Evolutionary conservation across 1,140 invertebrate species (phyloP), one percentile per base, ranked within the genome.

Genomic region (Muscidifurax raptorellus): DNA sequence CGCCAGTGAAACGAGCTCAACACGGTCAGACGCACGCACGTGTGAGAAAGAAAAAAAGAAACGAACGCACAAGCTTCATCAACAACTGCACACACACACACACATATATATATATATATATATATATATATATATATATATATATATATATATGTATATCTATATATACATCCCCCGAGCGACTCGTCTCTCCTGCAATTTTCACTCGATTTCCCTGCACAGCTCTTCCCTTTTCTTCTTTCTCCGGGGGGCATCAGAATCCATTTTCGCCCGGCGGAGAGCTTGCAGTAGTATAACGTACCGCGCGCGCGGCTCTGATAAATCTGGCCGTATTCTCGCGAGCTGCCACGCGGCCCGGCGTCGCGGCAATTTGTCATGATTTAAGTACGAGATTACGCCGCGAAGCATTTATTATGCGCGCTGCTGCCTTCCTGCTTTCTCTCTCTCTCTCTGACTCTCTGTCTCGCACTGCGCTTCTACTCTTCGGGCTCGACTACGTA

Each of bases 291-390:
- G 52, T 59, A 4, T 59, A 59, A 59, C 52, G 52, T 59, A 59
- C 52, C 52, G 22, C 74, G 36, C 72, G 36, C 18, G 78, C 59
- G 10, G 25, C 80, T 27, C 80, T 81, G 80, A 81, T 81, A 81
- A 81, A 81, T 81, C 67, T 81, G 80, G 47, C 44, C 44, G 59
- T 80, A 67, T 47, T 80, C 78, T 80, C 32, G n/a, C 78, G 28
- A 25, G 28, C 59, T 76, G 76, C 76, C 36, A 18, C 78, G 66
- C 69, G 67, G 7, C 25, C 25, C 12, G 74, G 82, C 71, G 80
- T 83, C 64, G 72, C 74, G 74, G 77, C 67, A 79, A 84, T 84
- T 84, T 79, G 36, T 84, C 83, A 84, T 84, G 76, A 84, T 84
- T 84, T 84, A 80, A 84, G 83, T 47, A 79, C 27, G 28, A 84